A percentile compares a stretch with the other conserved stretches of the same genome.
These are phyloP conservation scores for Anabas testudineus DNA, from an alignment of 2,797 vertebrate species.

Conservation along the genomic window DNA sequence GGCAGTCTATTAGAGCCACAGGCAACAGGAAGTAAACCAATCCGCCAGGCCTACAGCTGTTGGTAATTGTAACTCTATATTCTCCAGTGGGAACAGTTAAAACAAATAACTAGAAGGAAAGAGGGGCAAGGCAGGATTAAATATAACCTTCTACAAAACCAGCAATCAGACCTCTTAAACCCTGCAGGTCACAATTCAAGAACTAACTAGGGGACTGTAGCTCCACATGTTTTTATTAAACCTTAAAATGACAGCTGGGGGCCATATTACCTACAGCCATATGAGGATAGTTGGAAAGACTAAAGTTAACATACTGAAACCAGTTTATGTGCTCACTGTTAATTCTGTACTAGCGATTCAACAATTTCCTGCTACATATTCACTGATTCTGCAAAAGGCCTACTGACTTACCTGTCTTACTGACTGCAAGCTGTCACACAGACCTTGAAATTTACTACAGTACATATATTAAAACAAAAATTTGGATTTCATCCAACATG, in stretches of 20 bases:
- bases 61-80: constrained; percentile 33
- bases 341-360: not conserved
- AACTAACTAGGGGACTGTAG: constrained; percentile 12
- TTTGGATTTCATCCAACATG: constrained; percentile 8
- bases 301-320: constrained; percentile 9
- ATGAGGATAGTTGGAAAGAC: constrained; percentile 10
- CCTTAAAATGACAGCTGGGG: constrained; percentile 33
- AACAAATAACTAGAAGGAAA: constrained; percentile 57
- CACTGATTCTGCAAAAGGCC: constrained; percentile 15
- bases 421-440: constrained; percentile 13
- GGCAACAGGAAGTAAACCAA: constrained; percentile 61
- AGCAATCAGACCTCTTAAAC: constrained; percentile 20
- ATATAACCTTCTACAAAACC: constrained; percentile 41
- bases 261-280: constrained; percentile 4
- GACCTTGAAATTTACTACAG: constrained; percentile 21
- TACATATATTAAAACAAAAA: not conserved
- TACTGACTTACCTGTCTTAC: not conserved
- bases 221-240: constrained; percentile 29
- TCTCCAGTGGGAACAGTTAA: constrained; percentile 54
- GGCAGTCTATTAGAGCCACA: constrained; percentile 39
- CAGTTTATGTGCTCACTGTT: not conserved
- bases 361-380: constrained; percentile 18
- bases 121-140: constrained; percentile 27
- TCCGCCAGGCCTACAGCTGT: constrained; percentile 43
- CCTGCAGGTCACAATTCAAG: constrained; percentile 39